These are phyloP conservation scores for Hypothenemus hampei DNA, from an alignment of 1,140 invertebrate species.

Conservation along the genomic window DNA sequence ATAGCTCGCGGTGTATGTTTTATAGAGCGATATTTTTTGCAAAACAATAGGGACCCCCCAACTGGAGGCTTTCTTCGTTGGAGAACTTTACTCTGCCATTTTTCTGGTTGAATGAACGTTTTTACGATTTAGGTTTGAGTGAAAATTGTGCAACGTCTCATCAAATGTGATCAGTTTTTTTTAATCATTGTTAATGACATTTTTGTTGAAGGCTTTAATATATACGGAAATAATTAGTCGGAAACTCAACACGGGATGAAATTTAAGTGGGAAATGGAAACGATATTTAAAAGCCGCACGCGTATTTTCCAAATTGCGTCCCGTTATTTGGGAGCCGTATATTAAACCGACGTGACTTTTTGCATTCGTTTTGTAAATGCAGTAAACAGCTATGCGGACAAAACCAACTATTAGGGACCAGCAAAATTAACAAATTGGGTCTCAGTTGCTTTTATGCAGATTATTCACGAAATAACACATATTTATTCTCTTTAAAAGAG, in stretches of 20 bases:
- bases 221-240: too few relatives aligned
- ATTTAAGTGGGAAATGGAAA: background rate
- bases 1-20: conserved; percentile 31
- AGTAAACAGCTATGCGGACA: background rate
- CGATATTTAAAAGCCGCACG: conserved; percentile 16
- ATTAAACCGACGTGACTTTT: conserved; percentile 19
- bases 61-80: conserved; percentile 2
- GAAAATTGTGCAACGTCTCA: too few relatives aligned
- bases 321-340: conserved; percentile 18
- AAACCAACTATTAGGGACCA: background rate
- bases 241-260: background rate
- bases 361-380: conserved; percentile 4
- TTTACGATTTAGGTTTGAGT: too few relatives aligned
- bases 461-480: too few relatives aligned
- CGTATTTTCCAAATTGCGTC: conserved; percentile 14
- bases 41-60: conserved; percentile 23
- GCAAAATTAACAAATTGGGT: too few relatives aligned
- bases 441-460: too few relatives aligned
- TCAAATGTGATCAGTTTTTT: too few relatives aligned
- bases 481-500: too few relatives aligned
- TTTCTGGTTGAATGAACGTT: too few relatives aligned
- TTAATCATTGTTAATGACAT: too few relatives aligned
- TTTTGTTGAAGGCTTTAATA: too few relatives aligned
- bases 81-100: too few relatives aligned
- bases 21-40: conserved; percentile 35